A percentile compares a stretch with the other conserved stretches of the same genome.
These are phyloP conservation scores for Drosophila burlai DNA, from an alignment of 1,140 invertebrate species.

Conservation along the genomic window DNA sequence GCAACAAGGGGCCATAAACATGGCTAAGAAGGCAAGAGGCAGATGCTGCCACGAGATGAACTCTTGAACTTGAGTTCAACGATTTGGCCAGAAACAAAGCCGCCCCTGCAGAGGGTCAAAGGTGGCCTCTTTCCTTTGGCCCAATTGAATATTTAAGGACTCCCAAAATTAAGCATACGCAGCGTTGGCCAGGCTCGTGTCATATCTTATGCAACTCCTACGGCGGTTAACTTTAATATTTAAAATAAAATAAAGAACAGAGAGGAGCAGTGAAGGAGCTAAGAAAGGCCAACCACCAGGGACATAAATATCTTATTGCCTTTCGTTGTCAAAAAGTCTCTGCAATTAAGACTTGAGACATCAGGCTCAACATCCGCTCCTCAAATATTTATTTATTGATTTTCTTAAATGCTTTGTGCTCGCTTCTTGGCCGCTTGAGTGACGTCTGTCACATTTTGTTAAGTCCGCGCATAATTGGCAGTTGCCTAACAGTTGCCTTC, in stretches of 20 bases:
- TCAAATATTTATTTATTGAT: constrained; percentile 75
- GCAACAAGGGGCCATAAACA: constrained; percentile 70
- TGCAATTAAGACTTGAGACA: constrained; percentile 49
- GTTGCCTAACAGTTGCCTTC: constrained; percentile 8
- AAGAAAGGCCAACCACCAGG: background rate
- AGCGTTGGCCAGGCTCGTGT: constrained; percentile 27
- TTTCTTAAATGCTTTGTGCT: constrained; percentile 67
- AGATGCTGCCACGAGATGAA: constrained; percentile 67
- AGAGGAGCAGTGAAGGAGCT: background rate
- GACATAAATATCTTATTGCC: constrained; percentile 69
- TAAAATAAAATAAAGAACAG: constrained; percentile 44
- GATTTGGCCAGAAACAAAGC: constrained; percentile 52
- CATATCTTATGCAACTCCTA: constrained; percentile 43
- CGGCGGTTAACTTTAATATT: constrained; percentile 62
- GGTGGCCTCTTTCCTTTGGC: background rate
- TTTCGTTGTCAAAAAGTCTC: constrained; percentile 21
- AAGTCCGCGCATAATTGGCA: constrained; percentile 53
- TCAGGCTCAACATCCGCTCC: constrained; percentile 44
- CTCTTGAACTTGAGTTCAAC: constrained; percentile 81
- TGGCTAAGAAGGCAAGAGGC: constrained; percentile 32
- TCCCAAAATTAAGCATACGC: constrained; percentile 65
- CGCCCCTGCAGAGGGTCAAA: constrained; percentile 46
- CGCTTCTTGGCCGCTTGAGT: constrained; percentile 62
- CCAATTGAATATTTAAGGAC: constrained; percentile 64
- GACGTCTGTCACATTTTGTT: constrained; percentile 69